Base-by-base conservation (phyloP, 2,113 vertebrate genomes). In the Fregetta grallaria region DNA sequence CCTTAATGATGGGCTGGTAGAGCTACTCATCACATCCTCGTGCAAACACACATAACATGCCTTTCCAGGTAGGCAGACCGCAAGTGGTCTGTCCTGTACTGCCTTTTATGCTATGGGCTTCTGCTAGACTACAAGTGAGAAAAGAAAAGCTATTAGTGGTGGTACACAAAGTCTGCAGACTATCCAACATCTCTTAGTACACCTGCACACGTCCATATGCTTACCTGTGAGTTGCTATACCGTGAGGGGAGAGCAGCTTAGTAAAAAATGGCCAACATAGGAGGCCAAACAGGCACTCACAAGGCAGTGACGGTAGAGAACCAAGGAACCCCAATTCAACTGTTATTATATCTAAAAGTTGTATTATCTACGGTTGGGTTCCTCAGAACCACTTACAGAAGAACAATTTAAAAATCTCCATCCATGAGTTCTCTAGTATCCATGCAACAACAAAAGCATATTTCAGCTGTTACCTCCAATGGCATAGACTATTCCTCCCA, bases 401-500 rank as follows among this genome's bases (percentile, higher is more conserved):
- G 14, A 72, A 27, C 14, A 20, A 56, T 47, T 22, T 70, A 15
- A 23, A 86, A 84, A 49, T 61, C 55, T 70, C 40, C 36, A 71
- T 18, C 15, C 55, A 6, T 5, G 45, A 72, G 13, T 72, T 45
- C 20, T 90, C 15, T 27, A 58, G 19, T 34, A 75, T 19, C 56
- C 58, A 13, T 2, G 1, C 67, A 77, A 55, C 13, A 91, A 73
- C 68, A 13, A 1, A 65, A 76, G 22, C 42, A 14, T 4, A n/a
- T 61, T 86, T 80, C 65, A 88, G 58, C 53, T 47, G 93, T 97
- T 98, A 99, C 99, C 99, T 99, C 99, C 99, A 74, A 99, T 99
- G 45, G 99, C 99, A 19, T 99, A 99, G 90, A 99, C 98, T 99
- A 99, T 99, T 66, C 99, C 99, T 96, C 99, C 99, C 70, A 99